Conservation (phyloP, 1,140 invertebrate species). For the Maniola jurtina region DNA sequence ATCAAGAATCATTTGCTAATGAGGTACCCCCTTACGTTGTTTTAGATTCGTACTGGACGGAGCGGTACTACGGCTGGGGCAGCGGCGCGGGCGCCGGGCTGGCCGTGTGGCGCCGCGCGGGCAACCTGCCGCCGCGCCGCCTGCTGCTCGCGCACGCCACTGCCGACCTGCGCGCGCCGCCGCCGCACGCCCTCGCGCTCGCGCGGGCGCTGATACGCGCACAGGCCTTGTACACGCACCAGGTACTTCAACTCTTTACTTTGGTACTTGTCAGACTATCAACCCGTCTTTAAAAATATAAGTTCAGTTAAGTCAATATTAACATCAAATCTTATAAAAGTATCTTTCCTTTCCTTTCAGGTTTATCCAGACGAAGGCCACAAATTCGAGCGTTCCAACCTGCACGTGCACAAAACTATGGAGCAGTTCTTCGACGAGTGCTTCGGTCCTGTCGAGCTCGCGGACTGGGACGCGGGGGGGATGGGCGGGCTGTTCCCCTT, state of each 20-base stretch:
- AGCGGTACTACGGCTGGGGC: slow-evolving; percentile 88
- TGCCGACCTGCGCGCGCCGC: slow-evolving; percentile 89
- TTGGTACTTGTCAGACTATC: too few relatives aligned
- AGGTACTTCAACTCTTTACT: slow-evolving; percentile 77
- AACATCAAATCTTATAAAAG: background rate
- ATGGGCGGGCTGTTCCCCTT: slow-evolving; percentile 74
- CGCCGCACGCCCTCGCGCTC: slow-evolving; percentile 91
- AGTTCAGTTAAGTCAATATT: too few relatives aligned
- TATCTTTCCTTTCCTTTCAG: slow-evolving; percentile 69
- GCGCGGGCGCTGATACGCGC: slow-evolving; percentile 86
- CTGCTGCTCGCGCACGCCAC: slow-evolving; percentile 88
- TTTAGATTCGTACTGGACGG: slow-evolving; percentile 90
- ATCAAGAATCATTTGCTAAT: background rate
- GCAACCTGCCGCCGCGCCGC: slow-evolving; percentile 79
- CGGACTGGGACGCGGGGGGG: slow-evolving; percentile 83
- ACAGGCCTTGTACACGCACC: slow-evolving; percentile 87
- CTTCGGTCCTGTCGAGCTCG: slow-evolving; percentile 85
- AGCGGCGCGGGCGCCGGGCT: slow-evolving; percentile 81
- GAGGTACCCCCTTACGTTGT: background rate
- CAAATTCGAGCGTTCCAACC: slow-evolving; percentile 82
- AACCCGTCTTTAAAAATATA: too few relatives aligned
- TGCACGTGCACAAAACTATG: slow-evolving; percentile 90
- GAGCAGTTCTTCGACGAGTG: slow-evolving; percentile 92
- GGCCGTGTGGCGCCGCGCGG: slow-evolving; percentile 85
- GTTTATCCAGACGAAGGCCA: slow-evolving; percentile 93